A percentile compares a stretch with the other conserved stretches of the same genome.
These are phyloP conservation scores for Falcaria lacertinaria DNA, from an alignment of 2,888 invertebrate genomes.

Conservation along the genomic window DNA sequence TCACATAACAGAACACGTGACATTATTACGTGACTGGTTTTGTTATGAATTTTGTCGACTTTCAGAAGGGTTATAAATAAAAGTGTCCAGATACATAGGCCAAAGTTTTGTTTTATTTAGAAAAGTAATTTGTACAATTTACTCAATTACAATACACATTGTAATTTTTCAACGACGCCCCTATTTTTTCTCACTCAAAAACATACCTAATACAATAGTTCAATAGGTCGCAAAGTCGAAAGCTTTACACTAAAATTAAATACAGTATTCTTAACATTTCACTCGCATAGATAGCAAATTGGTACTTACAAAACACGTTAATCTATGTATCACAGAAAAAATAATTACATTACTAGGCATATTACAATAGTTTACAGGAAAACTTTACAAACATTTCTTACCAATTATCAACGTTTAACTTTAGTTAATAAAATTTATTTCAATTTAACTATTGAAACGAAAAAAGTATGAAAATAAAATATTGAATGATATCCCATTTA, in stretches of 20 bases:
- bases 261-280: conserved; percentile 46
- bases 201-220: conserved; percentile 28
- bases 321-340: conserved; percentile 79
- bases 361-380: conserved; percentile 42
- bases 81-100: conserved; percentile 62
- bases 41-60: too few relatives aligned
- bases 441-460: too few relatives aligned
- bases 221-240: conserved; percentile 53
- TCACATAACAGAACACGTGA: too few relatives aligned
- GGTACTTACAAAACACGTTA: conserved; percentile 70
- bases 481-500: neutral
- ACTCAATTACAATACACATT: conserved; percentile 52
- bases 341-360: conserved; percentile 66
- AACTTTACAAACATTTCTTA: conserved; percentile 18
- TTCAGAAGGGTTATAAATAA: conserved; percentile 15
- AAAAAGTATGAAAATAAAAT: neutral
- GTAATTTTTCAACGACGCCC: conserved; percentile 11
- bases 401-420: neutral
- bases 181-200: conserved; percentile 10
- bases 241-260: conserved; percentile 50
- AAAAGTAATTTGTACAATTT: conserved; percentile 76
- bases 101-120: conserved; percentile 77
- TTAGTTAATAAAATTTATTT: too few relatives aligned
- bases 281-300: conserved; percentile 39
- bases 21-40: too few relatives aligned